phyloP scores from a whole-genome alignment of 2,113 vertebrate genomes.

The Paralichthys olivaceus region DNA sequence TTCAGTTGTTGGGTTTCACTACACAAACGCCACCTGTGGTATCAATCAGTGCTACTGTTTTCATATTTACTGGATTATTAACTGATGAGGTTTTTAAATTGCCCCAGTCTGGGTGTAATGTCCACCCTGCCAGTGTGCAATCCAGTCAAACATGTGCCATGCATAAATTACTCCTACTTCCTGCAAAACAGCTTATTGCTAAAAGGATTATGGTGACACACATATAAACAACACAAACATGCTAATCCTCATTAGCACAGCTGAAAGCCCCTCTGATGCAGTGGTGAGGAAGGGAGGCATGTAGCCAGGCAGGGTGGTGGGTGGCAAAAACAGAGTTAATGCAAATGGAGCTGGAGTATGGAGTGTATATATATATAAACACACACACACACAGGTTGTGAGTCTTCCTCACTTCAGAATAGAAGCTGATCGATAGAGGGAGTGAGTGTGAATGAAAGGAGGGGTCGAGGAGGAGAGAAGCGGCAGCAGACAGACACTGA shows the following conservation, averaged over 20 bases:
- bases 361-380: conserved; percentile 22
- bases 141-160: conserved; percentile 61
- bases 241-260: conserved; percentile 85
- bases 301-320: conserved; percentile 51
- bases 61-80: conserved; percentile 16
- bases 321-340: conserved; percentile 54
- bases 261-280: conserved; percentile 78
- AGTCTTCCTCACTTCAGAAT: conserved; percentile 24
- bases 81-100: conserved; percentile 25
- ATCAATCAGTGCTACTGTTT: neutral
- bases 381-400: conserved; percentile 30
- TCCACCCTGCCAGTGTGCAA: conserved; percentile 44
- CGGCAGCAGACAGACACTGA: conserved; percentile 35
- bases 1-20: neutral
- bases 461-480: conserved; percentile 34
- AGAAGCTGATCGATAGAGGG: conserved; percentile 57
- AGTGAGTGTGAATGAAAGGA: conserved; percentile 47
- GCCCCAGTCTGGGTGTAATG: conserved; percentile 21
- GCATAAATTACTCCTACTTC: conserved; percentile 77
- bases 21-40: conserved; percentile 1
- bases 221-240: conserved; percentile 85
- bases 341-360: conserved; percentile 44
- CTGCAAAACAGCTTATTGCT: conserved; percentile 80
- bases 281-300: conserved; percentile 46
- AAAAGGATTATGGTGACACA: conserved; percentile 84